Percentiles rank a stretch among this genome's conserved stretches.
Conservation (phyloP, 53 echinoderm and acorn worm species). For the Astropecten irregularis region DNA sequence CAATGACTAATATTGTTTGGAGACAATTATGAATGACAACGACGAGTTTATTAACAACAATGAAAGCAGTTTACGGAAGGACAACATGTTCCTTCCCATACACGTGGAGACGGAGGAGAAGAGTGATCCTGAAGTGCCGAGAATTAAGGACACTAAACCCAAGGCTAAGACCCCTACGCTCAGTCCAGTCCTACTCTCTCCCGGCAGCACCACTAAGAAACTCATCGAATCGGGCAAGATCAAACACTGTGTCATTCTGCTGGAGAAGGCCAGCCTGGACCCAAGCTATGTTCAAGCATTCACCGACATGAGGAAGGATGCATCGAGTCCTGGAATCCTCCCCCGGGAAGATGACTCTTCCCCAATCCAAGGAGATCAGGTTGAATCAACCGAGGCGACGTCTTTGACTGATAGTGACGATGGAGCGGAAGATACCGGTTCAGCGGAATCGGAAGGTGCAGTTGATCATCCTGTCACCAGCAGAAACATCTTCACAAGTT, state of each 20-base stretch:
- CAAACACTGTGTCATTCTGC: slow-evolving; percentile 35
- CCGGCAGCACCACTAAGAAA: slow-evolving; percentile 49
- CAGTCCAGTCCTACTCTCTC: slow-evolving; percentile 45
- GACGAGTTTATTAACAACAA: no score
- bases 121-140: no score
- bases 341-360: no score
- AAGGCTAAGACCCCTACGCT: neutral
- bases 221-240: slow-evolving; percentile 49
- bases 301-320: neutral
- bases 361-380: no score
- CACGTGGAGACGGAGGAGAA: no score
- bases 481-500: slow-evolving; percentile 32
- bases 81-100: no score
- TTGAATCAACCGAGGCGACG: no score
- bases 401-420: neutral
- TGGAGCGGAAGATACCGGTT: neutral
- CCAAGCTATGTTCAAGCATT: neutral
- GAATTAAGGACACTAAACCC: no score
- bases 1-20: no score
- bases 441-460: neutral
- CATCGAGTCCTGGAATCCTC: no score
- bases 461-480: neutral
- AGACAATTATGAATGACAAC: no score
- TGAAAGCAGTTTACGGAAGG: no score
- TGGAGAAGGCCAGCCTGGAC: slow-evolving; percentile 24